These are phyloP conservation scores for Noctua comes DNA, from an alignment of 2,888 invertebrate species.

Conservation along the genomic window DNA sequence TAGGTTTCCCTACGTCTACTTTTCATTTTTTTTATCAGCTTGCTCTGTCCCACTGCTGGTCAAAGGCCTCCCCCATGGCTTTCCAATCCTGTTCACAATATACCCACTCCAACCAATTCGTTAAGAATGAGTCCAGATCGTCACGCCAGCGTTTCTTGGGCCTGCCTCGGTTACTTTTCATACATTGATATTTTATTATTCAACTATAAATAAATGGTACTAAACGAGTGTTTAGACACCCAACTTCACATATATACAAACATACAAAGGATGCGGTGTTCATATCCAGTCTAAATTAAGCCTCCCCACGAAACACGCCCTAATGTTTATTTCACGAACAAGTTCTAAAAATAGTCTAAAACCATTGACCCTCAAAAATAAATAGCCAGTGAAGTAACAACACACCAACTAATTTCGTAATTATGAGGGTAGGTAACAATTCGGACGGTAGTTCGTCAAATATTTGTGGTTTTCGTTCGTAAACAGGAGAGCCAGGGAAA, in stretches of 20 bases:
- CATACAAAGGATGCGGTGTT: no score
- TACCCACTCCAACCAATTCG: no score
- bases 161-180: no score
- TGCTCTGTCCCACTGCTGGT: no score
- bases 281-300: not conserved
- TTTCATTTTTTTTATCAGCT: no score
- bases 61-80: no score
- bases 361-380: conserved; percentile 13
- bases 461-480: conserved; percentile 47
- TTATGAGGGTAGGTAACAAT: conserved; percentile 35
- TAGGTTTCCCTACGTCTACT: not conserved
- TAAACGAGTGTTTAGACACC: not conserved
- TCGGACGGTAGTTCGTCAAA: conserved; percentile 50
- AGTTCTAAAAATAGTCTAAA: conserved; percentile 19
- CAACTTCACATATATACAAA: no score
- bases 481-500: conserved; percentile 36
- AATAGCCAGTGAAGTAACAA: conserved; percentile 16
- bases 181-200: not conserved
- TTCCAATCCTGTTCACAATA: no score
- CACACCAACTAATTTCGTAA: conserved; percentile 48
- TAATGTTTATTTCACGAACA: conserved; percentile 4
- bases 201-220: not conserved
- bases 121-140: no score
- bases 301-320: not conserved
- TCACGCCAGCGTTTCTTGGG: no score